A percentile compares a stretch with the other conserved stretches of the same genome.
These are phyloP conservation scores for Acronicta leporina DNA, from an alignment of 2,888 invertebrate species.

Conservation along the genomic window DNA sequence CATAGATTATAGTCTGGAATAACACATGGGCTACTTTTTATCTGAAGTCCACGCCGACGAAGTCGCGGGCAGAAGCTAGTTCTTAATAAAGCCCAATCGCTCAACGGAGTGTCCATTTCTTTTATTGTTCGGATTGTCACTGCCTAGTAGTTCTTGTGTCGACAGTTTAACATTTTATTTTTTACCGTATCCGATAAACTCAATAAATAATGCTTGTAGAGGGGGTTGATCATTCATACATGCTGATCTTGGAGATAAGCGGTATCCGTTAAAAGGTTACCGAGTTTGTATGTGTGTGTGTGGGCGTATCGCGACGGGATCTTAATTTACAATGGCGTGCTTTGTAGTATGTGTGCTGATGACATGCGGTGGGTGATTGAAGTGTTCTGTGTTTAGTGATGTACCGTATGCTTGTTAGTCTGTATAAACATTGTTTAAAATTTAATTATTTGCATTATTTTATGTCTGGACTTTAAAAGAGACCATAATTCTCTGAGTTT, in stretches of 20 bases:
- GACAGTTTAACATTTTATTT: conserved; percentile 1
- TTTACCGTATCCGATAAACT: conserved; percentile 13
- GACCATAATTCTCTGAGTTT: too few relatives aligned
- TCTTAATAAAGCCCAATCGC: neutral
- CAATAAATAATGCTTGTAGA: conserved; percentile 40
- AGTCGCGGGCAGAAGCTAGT: too few relatives aligned
- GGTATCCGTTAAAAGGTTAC: conserved; percentile 46
- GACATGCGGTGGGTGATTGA: conserved; percentile 48
- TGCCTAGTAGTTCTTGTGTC: conserved; percentile 2
- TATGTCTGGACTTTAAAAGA: too few relatives aligned
- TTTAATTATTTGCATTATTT: too few relatives aligned
- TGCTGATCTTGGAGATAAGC: conserved; percentile 45
- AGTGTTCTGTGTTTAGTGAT: conserved; percentile 20
- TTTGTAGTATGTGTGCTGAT: conserved; percentile 43
- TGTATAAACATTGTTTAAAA: conserved; percentile 9
- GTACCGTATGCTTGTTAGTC: neutral
- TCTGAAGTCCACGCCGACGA: too few relatives aligned
- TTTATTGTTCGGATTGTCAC: neutral
- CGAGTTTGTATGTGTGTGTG: conserved; percentile 17
- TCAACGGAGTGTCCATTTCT: neutral
- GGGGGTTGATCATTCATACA: conserved; percentile 47
- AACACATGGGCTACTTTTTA: too few relatives aligned
- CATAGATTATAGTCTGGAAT: too few relatives aligned
- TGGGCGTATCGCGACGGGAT: conserved; percentile 52
- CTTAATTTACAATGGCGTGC: conserved; percentile 55